These are phyloP conservation scores for Paedocypris micromegethes DNA, from an alignment of 2,797 vertebrate species.

Conservation along the genomic window DNA sequence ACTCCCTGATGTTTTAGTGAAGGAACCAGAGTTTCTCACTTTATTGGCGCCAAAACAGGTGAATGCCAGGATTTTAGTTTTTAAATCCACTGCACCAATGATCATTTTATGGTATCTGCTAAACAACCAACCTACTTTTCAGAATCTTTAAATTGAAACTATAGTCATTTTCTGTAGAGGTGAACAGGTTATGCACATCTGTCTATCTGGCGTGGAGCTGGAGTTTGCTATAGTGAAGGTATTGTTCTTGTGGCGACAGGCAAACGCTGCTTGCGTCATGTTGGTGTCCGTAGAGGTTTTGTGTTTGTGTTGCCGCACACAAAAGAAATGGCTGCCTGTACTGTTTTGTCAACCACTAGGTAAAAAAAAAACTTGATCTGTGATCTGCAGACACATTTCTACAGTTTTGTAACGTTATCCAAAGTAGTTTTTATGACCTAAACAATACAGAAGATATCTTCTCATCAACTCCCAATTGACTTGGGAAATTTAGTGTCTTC, in stretches of 20 bases:
- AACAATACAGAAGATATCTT: too few species aligned
- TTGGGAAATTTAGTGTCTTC: too few species aligned
- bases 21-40: too few species aligned
- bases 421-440: too few species aligned
- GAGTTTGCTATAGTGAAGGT: slow-evolving; percentile 17
- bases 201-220: slow-evolving; percentile 22
- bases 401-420: too few species aligned
- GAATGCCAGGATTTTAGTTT: neutral
- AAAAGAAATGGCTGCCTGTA: slow-evolving; percentile 17
- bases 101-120: neutral
- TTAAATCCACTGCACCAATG: neutral
- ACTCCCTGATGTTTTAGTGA: neutral
- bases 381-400: too few species aligned
- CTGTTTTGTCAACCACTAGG: slow-evolving; percentile 22
- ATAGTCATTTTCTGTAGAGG: slow-evolving; percentile 7
- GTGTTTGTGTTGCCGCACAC: slow-evolving; percentile 37
- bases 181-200: slow-evolving; percentile 32
- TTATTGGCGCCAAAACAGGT: too few species aligned
- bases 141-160: slow-evolving; percentile 14
- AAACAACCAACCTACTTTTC: neutral
- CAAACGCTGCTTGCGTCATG: slow-evolving; percentile 37
- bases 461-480: too few species aligned
- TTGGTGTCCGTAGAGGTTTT: slow-evolving; percentile 28
- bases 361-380: slow-evolving; percentile 4
- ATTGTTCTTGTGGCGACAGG: slow-evolving; percentile 35